These are phyloP conservation scores for Drosophila orosa DNA, from an alignment of 1,140 invertebrate genomes.

Conservation along the genomic window DNA sequence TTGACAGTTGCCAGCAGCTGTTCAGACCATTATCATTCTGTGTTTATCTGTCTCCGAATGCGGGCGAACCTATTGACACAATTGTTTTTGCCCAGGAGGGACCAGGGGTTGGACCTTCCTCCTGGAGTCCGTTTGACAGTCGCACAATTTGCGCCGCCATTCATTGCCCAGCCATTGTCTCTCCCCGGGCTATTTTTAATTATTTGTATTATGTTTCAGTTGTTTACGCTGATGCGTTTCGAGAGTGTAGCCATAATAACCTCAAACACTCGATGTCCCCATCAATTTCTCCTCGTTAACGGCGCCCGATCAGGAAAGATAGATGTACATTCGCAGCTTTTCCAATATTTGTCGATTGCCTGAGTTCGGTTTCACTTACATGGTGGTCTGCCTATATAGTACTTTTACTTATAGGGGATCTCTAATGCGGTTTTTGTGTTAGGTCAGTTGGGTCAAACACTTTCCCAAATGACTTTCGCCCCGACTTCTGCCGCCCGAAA, in stretches of 20 bases:
- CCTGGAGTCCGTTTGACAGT: constrained; percentile 14
- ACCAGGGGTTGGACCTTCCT: constrained; percentile 49
- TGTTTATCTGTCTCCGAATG: constrained; percentile 73
- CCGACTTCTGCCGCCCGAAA: constrained; percentile 11
- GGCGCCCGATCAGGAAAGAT: constrained; percentile 39
- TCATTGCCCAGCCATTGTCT: constrained; percentile 32
- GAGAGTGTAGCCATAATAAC: constrained; percentile 44
- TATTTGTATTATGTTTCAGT: constrained; percentile 82
- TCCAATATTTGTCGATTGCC: constrained; percentile 65
- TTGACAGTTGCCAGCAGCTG: constrained; percentile 77
- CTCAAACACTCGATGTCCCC: constrained; percentile 31
- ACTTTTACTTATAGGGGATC: constrained; percentile 8
- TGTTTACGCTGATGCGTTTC: constrained; percentile 51
- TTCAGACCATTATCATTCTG: constrained; percentile 64
- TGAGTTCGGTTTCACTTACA: constrained; percentile 60
- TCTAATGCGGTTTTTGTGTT: constrained; percentile 71
- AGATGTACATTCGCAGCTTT: constrained; percentile 47
- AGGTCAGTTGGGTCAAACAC: constrained; percentile 58
- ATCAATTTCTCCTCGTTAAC: constrained; percentile 60
- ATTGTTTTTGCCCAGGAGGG: constrained; percentile 68
- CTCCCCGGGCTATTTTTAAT: constrained; percentile 74
- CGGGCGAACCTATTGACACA: constrained; percentile 81
- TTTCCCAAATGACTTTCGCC: constrained; percentile 41
- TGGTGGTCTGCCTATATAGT: constrained; percentile 54
- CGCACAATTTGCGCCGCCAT: constrained; percentile 37